Evolutionary conservation across 2,113 vertebrate genomes (phyloP), one percentile per base, ranked within the genome.

Genomic region (Spheniscus mendiculus): DNA sequence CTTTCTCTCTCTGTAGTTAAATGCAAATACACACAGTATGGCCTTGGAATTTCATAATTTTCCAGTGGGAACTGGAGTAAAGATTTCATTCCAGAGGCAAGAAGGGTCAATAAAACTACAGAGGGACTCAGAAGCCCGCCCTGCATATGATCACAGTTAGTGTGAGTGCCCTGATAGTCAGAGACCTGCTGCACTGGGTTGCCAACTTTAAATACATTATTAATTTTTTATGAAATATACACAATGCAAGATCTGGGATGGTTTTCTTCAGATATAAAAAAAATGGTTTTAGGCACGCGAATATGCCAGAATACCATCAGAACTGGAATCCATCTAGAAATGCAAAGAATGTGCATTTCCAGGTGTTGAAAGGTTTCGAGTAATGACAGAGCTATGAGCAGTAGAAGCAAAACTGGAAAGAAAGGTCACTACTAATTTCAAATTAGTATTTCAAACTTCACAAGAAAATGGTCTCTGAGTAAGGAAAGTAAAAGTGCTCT

Each of bases 401-500:
- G 34, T 18, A 69, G 52, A 70, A 11, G 22, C 8, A 71, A 71
- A 69, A 70, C 40, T 72, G 91, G 36, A 50, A 71, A 56, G 85
- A 76, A 72, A 83, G 26, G n/a, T 69, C 73, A 59, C 15, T 94
- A 45, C 70, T 77, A 38, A 80, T 90, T 82, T 86, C 38, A 83
- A 55, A 83, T 86, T 81, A 59, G 22, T 79, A 50, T 91, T 94
- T 96, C 32, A 83, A 20, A 86, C n/a, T 69, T 55, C 40, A 71
- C 42, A 69, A 49, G 45, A 71, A 92, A 79, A 67, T 83, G 74
- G 10, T 52, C 30, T 79, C 25, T 73, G 38, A 21, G 16, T 29
- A 42, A 56, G 12, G 36, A 70, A 84, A 90, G 34, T 23, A 44
- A 55, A 73, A 79, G 40, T 69, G n/a, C n/a, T 47, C 36, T 55